phyloP scores from a whole-genome alignment of 2,113 vertebrate species.

The Perca fluviatilis region DNA sequence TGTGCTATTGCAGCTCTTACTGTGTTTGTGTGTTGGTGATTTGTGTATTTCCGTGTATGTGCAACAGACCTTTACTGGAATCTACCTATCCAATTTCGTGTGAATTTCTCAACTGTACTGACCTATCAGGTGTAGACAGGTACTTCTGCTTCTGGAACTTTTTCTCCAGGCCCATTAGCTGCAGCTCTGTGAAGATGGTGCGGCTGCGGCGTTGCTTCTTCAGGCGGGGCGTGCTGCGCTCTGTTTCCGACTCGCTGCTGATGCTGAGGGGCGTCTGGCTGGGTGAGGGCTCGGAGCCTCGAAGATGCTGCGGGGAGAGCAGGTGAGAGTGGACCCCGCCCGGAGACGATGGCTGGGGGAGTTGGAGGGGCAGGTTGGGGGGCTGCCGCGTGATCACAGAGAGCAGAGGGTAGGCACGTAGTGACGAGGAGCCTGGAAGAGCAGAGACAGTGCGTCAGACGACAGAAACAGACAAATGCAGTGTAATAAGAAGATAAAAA shows the following conservation, averaged over 20 bases:
- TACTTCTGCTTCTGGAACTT: conserved; percentile 99
- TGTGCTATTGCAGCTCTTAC: neutral
- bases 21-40: neutral
- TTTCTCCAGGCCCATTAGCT: conserved; percentile 99
- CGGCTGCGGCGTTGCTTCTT: conserved; percentile 96
- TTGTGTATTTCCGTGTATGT: neutral
- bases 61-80: neutral
- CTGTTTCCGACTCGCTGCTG: conserved; percentile 95
- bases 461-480: conserved; percentile 13
- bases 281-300: conserved; percentile 75
- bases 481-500: neutral
- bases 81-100: neutral
- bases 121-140: conserved; percentile 98
- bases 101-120: conserved; percentile 43
- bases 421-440: conserved; percentile 88
- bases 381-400: conserved; percentile 94
- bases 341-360: conserved; percentile 80
- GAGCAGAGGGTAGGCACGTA: conserved; percentile 92
- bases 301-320: conserved; percentile 52
- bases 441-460: conserved; percentile 31
- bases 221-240: conserved; percentile 86
- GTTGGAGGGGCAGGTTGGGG: conserved; percentile 80
- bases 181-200: conserved; percentile 98
- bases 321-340: conserved; percentile 79
- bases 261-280: conserved; percentile 86